Evolutionary conservation across 2,113 vertebrate genomes (phyloP).

Genomic region (Ceyx melanurus): DNA sequence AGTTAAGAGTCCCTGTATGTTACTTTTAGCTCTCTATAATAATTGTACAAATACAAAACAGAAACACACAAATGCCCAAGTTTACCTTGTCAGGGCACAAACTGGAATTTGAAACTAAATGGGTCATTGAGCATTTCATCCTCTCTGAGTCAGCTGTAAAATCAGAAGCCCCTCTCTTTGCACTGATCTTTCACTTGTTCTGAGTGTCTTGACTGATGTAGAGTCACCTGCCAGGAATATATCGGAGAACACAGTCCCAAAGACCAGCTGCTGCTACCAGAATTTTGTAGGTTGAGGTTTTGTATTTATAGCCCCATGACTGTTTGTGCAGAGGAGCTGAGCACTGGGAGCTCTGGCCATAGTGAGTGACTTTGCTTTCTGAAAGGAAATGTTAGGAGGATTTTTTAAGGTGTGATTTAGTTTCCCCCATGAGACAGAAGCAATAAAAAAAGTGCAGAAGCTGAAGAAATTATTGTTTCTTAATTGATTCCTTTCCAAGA

Average conservation of each 20-base stretch:
- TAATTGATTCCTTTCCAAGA: slow-evolving; percentile 26
- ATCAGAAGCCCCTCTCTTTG: neutral
- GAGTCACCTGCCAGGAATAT: neutral
- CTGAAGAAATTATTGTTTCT: neutral
- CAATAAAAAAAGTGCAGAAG: neutral
- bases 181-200: neutral
- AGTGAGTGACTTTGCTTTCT: neutral
- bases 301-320: neutral
- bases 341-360: neutral
- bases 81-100: neutral
- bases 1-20: neutral
- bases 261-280: neutral
- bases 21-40: neutral
- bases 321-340: neutral
- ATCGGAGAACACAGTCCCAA: neutral
- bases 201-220: neutral
- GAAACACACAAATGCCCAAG: neutral
- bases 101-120: neutral
- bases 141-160: neutral
- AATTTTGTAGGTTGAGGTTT: neutral
- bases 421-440: neutral
- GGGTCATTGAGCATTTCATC: neutral
- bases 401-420: slow-evolving; percentile 6
- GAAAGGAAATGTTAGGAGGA: neutral
- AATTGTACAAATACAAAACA: neutral